Percentiles rank a stretch among this genome's conserved stretches.
These are phyloP conservation scores for Bos indicus DNA, from an alignment of 2,113 vertebrate species.

Conservation along the genomic window DNA sequence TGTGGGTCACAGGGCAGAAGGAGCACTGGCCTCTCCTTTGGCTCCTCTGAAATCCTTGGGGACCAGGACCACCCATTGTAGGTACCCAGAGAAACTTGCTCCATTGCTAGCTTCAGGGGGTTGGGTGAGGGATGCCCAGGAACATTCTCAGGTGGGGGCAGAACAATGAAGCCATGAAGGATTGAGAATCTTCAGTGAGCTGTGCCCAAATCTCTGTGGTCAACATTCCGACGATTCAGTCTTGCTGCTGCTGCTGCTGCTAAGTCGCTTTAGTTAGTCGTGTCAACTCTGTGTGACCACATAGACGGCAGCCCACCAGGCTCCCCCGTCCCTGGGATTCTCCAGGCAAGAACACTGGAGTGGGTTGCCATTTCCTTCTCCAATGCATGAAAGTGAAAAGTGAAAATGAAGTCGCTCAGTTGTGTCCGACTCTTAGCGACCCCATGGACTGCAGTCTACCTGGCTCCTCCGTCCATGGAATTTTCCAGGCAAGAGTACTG, in stretches of 20 bases:
- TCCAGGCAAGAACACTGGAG: neutral
- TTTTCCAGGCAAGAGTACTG: neutral
- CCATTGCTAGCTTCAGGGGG: neutral
- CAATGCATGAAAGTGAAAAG: neutral
- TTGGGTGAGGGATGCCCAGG: neutral
- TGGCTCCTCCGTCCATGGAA: neutral
- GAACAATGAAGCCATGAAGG: neutral
- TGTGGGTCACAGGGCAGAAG: accelerated
- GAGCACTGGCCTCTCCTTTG: too few species aligned
- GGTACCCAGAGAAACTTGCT: neutral
- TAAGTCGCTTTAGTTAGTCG: accelerated
- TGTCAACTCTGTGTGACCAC: neutral
- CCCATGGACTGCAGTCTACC: neutral
- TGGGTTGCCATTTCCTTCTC: neutral
- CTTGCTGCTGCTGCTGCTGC: neutral
- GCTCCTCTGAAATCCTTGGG: neutral
- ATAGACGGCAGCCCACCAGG: neutral
- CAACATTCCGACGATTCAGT: neutral
- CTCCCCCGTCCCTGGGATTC: neutral
- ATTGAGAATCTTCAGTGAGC: neutral
- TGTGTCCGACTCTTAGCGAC: neutral
- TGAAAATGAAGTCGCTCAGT: neutral
- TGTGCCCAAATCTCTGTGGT: neutral
- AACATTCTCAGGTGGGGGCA: too few species aligned
- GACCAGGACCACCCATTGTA: neutral